Conservation (phyloP, 2,888 invertebrate genomes). For the Pristionchus fissidentatus region DNA sequence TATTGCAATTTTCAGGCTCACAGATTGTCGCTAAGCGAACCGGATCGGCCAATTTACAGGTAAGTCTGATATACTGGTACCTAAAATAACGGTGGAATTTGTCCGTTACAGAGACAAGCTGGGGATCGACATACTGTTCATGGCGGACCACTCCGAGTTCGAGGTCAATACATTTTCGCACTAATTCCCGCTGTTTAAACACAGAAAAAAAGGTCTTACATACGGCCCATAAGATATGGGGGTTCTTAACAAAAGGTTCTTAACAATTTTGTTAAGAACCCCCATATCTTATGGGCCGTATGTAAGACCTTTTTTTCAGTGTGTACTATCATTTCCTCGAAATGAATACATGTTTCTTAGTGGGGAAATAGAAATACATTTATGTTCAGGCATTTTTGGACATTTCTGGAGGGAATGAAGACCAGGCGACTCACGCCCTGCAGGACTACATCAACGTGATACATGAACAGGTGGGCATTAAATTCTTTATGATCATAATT, state of each 20-base stretch:
- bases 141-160: conserved; percentile 62
- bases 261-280: background rate
- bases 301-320: too few species aligned
- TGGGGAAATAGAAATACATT: too few species aligned
- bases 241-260: background rate
- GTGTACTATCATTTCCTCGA: too few species aligned
- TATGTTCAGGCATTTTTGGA: conserved; percentile 57
- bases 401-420: conserved; percentile 56
- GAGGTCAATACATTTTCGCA: conserved; percentile 54
- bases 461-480: conserved; percentile 68
- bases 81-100: background rate
- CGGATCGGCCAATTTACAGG: conserved; percentile 38
- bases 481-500: background rate
- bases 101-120: conserved; percentile 35
- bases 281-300: too few species aligned
- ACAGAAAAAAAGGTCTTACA: too few species aligned
- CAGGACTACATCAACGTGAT: conserved; percentile 62
- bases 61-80: background rate
- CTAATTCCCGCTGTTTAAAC: too few species aligned
- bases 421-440: conserved; percentile 53
- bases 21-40: background rate
- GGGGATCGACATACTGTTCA: conserved; percentile 55
- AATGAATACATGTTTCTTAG: too few species aligned
- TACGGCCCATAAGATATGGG: too few species aligned
- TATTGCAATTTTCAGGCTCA: background rate